These are phyloP conservation scores for Paralvinella palmiformis DNA, from an alignment of 1,140 invertebrate genomes.

Conservation along the genomic window DNA sequence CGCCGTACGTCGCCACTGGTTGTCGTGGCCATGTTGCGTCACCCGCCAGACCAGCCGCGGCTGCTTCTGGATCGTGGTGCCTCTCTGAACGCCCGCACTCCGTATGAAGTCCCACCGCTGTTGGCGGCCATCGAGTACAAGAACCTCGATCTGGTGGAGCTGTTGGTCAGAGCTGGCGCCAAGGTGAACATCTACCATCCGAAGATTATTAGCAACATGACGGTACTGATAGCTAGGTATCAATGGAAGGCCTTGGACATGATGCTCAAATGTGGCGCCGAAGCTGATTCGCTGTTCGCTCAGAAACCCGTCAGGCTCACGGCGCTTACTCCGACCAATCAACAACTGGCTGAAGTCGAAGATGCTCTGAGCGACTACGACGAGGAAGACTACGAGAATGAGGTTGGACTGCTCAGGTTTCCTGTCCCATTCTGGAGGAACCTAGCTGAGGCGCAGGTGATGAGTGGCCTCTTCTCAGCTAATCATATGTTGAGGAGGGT, in stretches of 20 bases:
- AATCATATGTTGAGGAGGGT: too few relatives aligned
- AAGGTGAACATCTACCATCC: constrained; percentile 31
- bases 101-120: constrained; percentile 26
- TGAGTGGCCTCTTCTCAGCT: too few relatives aligned
- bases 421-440: too few relatives aligned
- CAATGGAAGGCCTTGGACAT: constrained; percentile 1
- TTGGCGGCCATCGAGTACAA: constrained; percentile 25
- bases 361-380: too few relatives aligned
- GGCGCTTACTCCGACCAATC: too few relatives aligned
- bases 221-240: constrained; percentile 18
- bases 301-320: too few relatives aligned
- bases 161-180: constrained; percentile 29
- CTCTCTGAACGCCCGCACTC: background rate
- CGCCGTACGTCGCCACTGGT: background rate
- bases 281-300: constrained; percentile 5
- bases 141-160: constrained; percentile 24
- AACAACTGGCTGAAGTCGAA: too few relatives aligned
- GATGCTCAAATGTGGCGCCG: constrained; percentile 12
- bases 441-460: too few relatives aligned
- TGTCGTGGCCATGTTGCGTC: background rate
- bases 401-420: too few relatives aligned
- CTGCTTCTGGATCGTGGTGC: background rate
- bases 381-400: too few relatives aligned
- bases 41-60: constrained; percentile 8
- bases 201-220: constrained; percentile 27